Conservation (phyloP, 2,113 vertebrate species). For the Podiceps cristatus region DNA sequence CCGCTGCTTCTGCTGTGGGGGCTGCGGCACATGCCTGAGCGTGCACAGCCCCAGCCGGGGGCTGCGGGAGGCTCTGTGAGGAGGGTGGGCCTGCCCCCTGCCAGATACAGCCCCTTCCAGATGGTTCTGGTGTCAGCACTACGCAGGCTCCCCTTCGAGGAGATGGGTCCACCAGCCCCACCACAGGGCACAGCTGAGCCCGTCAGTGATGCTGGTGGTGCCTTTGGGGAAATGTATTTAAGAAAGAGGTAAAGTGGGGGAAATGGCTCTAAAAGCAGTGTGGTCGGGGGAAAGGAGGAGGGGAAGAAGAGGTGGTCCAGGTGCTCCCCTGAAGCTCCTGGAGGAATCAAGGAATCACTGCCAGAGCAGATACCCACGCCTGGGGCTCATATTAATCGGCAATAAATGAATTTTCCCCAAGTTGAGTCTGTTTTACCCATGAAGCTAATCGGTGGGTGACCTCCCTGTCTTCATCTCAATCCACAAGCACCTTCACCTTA, state of each 20-base stretch:
- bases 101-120: background rate
- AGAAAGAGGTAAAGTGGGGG: background rate
- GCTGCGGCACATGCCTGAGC: accelerated
- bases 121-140: too few relatives aligned
- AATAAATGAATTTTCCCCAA: background rate
- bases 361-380: accelerated
- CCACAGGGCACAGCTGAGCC: background rate
- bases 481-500: accelerated
- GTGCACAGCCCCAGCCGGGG: background rate
- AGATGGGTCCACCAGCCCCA: background rate
- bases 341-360: too few relatives aligned
- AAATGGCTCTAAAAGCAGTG: background rate
- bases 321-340: too few relatives aligned
- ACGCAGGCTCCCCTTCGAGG: too few relatives aligned
- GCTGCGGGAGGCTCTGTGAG: background rate
- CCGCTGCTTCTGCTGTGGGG: background rate
- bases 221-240: background rate
- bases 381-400: background rate
- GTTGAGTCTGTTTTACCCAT: accelerated
- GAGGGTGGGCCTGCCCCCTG: background rate
- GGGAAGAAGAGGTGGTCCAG: accelerated
- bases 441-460: accelerated
- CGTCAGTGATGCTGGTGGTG: background rate
- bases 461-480: accelerated
- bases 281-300: accelerated